Evolutionary conservation across 2,113 vertebrate genomes (phyloP), one percentile per base, ranked within the genome.

Genomic region (Mastomys coucha): DNA sequence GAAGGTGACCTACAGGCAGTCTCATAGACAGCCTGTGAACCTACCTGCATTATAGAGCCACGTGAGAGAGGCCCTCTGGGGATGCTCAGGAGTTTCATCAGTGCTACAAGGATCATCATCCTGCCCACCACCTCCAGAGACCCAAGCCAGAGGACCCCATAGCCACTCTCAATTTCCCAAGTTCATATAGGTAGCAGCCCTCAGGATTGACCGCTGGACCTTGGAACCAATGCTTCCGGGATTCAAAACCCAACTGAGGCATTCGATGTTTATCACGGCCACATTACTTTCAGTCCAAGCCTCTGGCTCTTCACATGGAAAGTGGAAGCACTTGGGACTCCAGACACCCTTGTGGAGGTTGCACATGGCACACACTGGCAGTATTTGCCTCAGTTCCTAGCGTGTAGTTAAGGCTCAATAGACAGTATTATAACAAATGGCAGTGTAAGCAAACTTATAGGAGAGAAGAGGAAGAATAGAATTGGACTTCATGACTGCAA

Each of bases 161-260:
- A 20, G n/a, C 51, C 7, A 90, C 28, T 63, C 69, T n/a, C 75
- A 86, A 45, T 86, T 77, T 19, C 36, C 60, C 12, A 16, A 14
- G 3, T 0, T n/a, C n/a, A n/a, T 5, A 17, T 14, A 28, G 1
- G 33, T 56, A n/a, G 13, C 11, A 7, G 5, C 31, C 7, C n/a
- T 85, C 39, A 17, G 39, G 56, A 45, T 36, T 75, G 89, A 69
- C 45, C 88, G 24, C 28, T 58, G 10, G 22, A 20, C 13, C 28
- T 42, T 36, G 3, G 42, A 76, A 58, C 72, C 26, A 72, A 19
- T 69, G 13, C 17, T 58, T 65, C 17, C 13, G 26, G 14, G 36
- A 16, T 72, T n/a, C 53, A 84, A 88, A 88, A 4, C 67, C 42
- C 31, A 51, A 11, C 19, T 89, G 20, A 82, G 22, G 39, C 1